Evolutionary conservation across 1,140 invertebrate species (phyloP), one percentile per base, ranked within the genome.

Genomic region (Palaemon carinicauda): DNA sequence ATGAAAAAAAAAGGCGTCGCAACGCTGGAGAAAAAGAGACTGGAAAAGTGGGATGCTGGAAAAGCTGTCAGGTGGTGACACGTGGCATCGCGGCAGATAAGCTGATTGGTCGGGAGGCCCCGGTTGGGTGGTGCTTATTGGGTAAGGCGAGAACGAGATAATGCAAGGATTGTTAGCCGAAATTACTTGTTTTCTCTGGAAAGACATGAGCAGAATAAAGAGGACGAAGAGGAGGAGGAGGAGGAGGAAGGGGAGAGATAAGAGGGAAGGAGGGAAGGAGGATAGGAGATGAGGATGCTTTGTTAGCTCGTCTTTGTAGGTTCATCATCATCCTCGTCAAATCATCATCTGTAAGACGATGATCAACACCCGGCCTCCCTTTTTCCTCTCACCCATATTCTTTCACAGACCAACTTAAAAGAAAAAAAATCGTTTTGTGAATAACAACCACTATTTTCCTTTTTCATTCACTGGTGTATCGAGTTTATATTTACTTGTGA

Each of bases 101-200:
- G 54, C 79, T 56, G 77, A 80, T 80, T 80, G 79, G 79, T 80
- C 41, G 29, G 15, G 79, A 60, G 24, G 54, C 29, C 27, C 65
- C 54, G 41, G 27, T 65, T n/a, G 79, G 79, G 54, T 21, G 79
- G 53, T 60, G 79, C 54, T 80, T 15, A 80, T 80, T 80, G 79
- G 79, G 17, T 19, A 60, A 80, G 79, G 65, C n/a, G 54, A 60
- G 33, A 41, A 15, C 29, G 14, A 65, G 79, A 65, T 65, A 65
- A 80, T 65, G 56, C 65, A 41, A 65, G 56, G 79, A 69, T 69
- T 80, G 54, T 65, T 80, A 69, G 56, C 54, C 14, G 29, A 41
- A 80, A 80, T 80, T 80, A 65, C 79, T 80, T 80, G 79, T 80
- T 80, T 80, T 80, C 56, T 65, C 21, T 50, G 14, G 31, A 60